phyloP scores from a whole-genome alignment of 2,113 vertebrate species.

The Tupaia tana region DNA sequence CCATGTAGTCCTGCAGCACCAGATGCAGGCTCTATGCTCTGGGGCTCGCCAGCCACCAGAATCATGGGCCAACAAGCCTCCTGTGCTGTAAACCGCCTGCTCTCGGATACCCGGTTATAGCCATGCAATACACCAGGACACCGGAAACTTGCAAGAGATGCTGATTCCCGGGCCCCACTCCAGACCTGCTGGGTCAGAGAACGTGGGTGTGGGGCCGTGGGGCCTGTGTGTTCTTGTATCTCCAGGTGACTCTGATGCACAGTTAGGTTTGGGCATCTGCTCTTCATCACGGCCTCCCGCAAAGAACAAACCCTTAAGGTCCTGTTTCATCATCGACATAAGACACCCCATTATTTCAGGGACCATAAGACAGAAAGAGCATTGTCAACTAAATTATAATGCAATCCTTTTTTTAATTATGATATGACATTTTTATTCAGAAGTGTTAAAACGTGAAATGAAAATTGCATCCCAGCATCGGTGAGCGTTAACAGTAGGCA shows the following conservation, averaged over 20 bases:
- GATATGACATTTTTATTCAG: not conserved
- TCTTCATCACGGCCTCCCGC: not conserved
- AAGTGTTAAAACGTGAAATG: slow-evolving; percentile 31
- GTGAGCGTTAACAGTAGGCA: not conserved
- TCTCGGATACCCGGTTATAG: too few relatives aligned
- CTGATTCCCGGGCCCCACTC: not conserved
- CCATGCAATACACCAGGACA: too few relatives aligned
- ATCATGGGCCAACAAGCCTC: too few relatives aligned
- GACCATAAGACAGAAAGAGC: not conserved
- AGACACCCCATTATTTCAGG: not conserved
- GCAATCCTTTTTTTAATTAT: not conserved
- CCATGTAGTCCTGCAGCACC: too few relatives aligned
- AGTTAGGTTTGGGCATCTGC: not conserved
- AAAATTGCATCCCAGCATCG: slow-evolving; percentile 26
- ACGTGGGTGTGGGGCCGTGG: not conserved
- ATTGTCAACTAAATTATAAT: not conserved
- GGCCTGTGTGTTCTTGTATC: not conserved
- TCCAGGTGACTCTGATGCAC: not conserved
- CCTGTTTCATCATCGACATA: not conserved
- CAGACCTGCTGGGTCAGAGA: not conserved
- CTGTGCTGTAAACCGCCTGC: too few relatives aligned
- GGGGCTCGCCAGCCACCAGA: too few relatives aligned
- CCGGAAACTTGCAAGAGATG: not conserved
- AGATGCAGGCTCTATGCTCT: too few relatives aligned
- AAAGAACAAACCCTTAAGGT: not conserved